Evolutionary conservation across 1,140 invertebrate genomes (phyloP).

Genomic region (Chionoecetes opilio): DNA sequence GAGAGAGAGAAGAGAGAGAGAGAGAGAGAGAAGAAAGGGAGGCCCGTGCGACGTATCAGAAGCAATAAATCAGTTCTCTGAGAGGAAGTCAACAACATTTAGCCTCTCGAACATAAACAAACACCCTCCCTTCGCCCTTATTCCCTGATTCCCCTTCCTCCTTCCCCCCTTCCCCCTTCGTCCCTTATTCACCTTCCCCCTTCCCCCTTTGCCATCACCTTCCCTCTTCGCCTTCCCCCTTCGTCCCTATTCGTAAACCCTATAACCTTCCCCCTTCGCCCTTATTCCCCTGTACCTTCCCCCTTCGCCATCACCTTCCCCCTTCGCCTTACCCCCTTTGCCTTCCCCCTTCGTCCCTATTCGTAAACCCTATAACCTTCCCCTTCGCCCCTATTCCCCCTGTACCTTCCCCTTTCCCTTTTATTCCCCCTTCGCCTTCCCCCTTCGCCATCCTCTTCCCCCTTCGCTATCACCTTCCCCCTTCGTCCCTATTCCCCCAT

Average conservation of each 20-base stretch:
- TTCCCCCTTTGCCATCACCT: not conserved
- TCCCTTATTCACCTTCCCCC: not conserved
- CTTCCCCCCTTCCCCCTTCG: not conserved
- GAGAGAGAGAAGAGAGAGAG: slow-evolving; percentile 21
- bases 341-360: too few relatives aligned
- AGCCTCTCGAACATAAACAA: slow-evolving; percentile 28
- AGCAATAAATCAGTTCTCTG: not conserved
- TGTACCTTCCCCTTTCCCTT: not conserved
- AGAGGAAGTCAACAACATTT: slow-evolving; percentile 29
- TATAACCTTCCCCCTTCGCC: not conserved
- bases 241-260: not conserved
- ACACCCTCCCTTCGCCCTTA: not conserved
- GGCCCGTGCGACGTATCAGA: not conserved
- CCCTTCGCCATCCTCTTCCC: not conserved
- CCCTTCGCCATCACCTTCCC: not conserved
- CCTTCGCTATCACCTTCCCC: not conserved
- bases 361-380: too few relatives aligned
- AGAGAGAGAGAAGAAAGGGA: slow-evolving; percentile 34
- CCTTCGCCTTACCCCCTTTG: not conserved
- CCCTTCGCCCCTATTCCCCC: not conserved
- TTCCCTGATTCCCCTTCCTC: not conserved
- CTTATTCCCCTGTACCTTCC: too few relatives aligned
- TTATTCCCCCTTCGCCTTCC: not conserved
- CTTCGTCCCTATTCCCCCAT: not conserved
- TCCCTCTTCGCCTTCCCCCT: not conserved